Evolutionary conservation across 2,113 vertebrate genomes (phyloP).

Genomic region (Muntiacus muntjak): DNA sequence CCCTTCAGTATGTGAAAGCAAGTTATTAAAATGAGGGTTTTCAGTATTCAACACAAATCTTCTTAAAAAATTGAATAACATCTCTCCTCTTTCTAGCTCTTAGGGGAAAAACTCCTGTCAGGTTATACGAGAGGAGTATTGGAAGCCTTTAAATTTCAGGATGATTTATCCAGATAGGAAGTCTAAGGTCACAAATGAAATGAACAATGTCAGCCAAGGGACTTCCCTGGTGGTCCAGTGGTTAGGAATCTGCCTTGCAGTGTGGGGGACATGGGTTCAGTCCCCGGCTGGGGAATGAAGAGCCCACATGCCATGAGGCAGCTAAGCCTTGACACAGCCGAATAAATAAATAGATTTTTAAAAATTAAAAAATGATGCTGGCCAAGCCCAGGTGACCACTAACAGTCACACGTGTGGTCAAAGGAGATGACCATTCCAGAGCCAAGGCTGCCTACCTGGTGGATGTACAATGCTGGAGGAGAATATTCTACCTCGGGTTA

Average conservation of each 20-base stretch:
- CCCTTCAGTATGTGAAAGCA: slow-evolving; percentile 22
- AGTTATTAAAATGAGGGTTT: slow-evolving; percentile 15
- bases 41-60: not conserved
- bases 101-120: slow-evolving; percentile 11
- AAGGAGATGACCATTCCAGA: slow-evolving; percentile 48
- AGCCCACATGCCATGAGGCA: not conserved
- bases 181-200: slow-evolving; percentile 78
- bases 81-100: slow-evolving; percentile 24
- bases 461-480: slow-evolving; percentile 70
- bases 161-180: slow-evolving; percentile 74
- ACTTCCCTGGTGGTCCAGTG: not conserved
- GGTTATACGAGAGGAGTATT: slow-evolving; percentile 50
- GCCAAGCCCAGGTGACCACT: slow-evolving; percentile 60
- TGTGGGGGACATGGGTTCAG: not conserved
- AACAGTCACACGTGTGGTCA: slow-evolving; percentile 64
- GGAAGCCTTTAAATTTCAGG: slow-evolving; percentile 63
- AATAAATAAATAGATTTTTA: not conserved
- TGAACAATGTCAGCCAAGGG: slow-evolving; percentile 69
- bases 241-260: not conserved
- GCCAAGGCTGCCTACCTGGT: slow-evolving; percentile 61
- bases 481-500: slow-evolving; percentile 59
- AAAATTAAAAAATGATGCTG: slow-evolving; percentile 50
- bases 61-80: not conserved
- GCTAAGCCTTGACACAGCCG: not conserved
- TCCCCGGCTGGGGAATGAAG: not conserved